These are phyloP conservation scores for Tragopan temminckii DNA, from an alignment of 2,797 vertebrate species.

Conservation along the genomic window DNA sequence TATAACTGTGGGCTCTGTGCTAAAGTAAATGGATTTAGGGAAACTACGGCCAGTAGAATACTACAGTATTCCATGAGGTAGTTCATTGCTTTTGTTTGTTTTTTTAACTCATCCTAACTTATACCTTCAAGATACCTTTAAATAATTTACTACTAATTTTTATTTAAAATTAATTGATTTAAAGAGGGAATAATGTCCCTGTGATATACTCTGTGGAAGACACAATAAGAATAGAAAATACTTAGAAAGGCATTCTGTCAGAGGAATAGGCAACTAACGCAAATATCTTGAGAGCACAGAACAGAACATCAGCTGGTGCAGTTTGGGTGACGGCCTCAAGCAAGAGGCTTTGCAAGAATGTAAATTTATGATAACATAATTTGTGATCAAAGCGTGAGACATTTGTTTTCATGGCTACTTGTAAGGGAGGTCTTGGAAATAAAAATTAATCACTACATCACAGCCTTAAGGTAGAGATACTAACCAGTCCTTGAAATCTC, in stretches of 20 bases:
- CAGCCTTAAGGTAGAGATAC: neutral
- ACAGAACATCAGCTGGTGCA: too few relatives aligned
- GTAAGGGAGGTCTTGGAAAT: neutral
- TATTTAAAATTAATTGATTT: neutral
- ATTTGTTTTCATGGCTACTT: neutral
- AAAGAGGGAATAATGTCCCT: neutral
- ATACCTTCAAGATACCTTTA: conserved; percentile 39
- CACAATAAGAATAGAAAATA: neutral
- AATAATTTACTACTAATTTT: conserved; percentile 40
- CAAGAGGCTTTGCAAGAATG: neutral
- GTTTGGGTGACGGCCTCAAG: neutral
- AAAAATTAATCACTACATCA: neutral
- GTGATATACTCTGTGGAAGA: neutral
- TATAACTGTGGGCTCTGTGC: neutral
- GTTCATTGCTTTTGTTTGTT: neutral
- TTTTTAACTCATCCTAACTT: neutral
- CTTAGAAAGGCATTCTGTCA: neutral
- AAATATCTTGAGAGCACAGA: rapidly evolving
- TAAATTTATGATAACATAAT: neutral
- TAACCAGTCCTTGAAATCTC: neutral
- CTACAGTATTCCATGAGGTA: conserved; percentile 41
- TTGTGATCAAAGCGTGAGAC: neutral
- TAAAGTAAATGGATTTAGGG: conserved; percentile 38
- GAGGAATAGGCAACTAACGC: neutral
- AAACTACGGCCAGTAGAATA: conserved; percentile 40